A percentile compares a stretch with the other conserved stretches of the same genome.
phyloP scores from a whole-genome alignment of 2,888 invertebrate genomes.

The Nematopogon swammerdamellus region DNA sequence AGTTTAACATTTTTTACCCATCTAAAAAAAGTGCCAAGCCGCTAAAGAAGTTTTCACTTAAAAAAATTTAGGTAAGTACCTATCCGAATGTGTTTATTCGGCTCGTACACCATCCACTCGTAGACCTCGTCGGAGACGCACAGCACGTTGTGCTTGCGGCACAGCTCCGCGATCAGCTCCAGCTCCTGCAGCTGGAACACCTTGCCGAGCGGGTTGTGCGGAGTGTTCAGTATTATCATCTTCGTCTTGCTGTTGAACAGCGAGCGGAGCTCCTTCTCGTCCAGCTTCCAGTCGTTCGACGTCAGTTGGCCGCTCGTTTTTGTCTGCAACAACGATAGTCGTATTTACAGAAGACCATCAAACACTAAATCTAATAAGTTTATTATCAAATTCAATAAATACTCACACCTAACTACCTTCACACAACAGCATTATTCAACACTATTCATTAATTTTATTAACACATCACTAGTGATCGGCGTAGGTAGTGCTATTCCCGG shows the following conservation, averaged over 20 bases:
- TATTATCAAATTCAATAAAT: too few species aligned
- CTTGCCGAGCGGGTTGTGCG: constrained; percentile 97
- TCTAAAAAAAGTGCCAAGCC: too few species aligned
- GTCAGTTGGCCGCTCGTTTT: constrained; percentile 49
- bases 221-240: constrained; percentile 94
- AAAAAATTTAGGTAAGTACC: constrained; percentile 58
- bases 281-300: constrained; percentile 88
- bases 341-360: too few species aligned
- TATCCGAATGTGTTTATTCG: constrained; percentile 82
- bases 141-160: constrained; percentile 88
- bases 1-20: too few species aligned
- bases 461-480: too few species aligned
- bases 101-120: constrained; percentile 92
- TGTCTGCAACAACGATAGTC: too few species aligned
- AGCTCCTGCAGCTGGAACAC: constrained; percentile 71
- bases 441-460: too few species aligned
- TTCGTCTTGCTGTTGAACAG: constrained; percentile 89
- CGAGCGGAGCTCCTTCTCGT: constrained; percentile 72
- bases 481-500: too few species aligned
- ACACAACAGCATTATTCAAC: too few species aligned
- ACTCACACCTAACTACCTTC: too few species aligned
- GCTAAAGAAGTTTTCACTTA: too few species aligned
- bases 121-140: constrained; percentile 97
- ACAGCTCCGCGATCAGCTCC: constrained; percentile 77
- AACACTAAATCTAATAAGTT: too few species aligned